Conservation (phyloP, 2,797 vertebrate species). For the Pseudochaenichthys georgianus region DNA sequence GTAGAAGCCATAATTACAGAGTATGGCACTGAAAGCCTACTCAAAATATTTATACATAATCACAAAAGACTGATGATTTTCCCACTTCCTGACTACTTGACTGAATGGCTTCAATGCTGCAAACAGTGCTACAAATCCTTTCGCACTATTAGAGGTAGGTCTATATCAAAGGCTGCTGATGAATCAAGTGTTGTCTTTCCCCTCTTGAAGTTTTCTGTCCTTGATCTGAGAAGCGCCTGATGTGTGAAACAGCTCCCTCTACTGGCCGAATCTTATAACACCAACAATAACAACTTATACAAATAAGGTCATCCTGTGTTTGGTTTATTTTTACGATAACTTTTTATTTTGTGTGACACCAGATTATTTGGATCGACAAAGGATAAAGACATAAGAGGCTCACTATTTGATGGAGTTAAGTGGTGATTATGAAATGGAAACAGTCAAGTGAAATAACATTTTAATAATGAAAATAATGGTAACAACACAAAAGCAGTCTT, state of each 20-base stretch:
- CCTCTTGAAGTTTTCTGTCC: background rate
- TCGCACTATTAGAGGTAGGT: background rate
- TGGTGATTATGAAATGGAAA: conserved; percentile 15
- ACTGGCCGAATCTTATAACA: background rate
- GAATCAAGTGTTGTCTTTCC: background rate
- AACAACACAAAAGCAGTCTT: conserved; percentile 7
- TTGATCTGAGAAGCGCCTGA: background rate
- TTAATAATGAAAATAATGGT: conserved; percentile 29
- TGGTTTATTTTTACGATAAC: background rate
- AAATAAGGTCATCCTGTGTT: background rate
- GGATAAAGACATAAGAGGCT: background rate
- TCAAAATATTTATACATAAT: conserved; percentile 8
- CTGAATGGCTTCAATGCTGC: background rate
- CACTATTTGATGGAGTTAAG: background rate
- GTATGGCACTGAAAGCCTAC: background rate
- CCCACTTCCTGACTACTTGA: background rate
- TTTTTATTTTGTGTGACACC: background rate
- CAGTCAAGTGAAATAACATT: conserved; percentile 10
- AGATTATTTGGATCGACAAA: background rate
- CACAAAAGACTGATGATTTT: background rate
- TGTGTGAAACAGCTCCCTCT: background rate
- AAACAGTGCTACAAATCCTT: conserved; percentile 4
- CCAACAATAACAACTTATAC: background rate
- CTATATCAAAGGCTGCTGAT: background rate
- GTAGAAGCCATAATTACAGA: background rate